Evolutionary conservation across 1,140 invertebrate genomes (phyloP).

Genomic region (Temnothorax curvispinosus): DNA sequence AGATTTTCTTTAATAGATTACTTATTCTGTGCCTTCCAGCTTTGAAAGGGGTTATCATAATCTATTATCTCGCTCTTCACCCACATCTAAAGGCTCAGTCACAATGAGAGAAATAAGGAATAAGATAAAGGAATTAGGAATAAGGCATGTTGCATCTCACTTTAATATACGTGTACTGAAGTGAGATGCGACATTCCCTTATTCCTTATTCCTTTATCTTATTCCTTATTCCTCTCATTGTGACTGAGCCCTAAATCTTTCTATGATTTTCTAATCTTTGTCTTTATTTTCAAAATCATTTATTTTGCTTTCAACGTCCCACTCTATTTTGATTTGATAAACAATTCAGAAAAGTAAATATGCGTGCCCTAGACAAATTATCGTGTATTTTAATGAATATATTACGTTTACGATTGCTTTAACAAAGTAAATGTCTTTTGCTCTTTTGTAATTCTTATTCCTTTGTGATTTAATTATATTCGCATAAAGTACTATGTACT

Average conservation of each 20-base stretch:
- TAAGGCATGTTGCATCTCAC: too few species aligned
- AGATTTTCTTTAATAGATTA: background rate
- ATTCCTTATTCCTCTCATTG: too few species aligned
- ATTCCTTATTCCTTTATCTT: too few species aligned
- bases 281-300: slow-evolving; percentile 14
- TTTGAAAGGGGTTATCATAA: background rate
- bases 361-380: slow-evolving; percentile 47
- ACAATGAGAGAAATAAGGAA: too few species aligned
- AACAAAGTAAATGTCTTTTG: slow-evolving; percentile 10
- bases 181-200: too few species aligned
- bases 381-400: slow-evolving; percentile 8
- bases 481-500: background rate
- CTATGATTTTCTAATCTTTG: background rate
- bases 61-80: background rate
- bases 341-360: slow-evolving; percentile 24
- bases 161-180: too few species aligned
- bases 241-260: too few species aligned
- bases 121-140: too few species aligned
- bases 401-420: slow-evolving; percentile 17
- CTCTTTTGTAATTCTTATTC: slow-evolving; percentile 19
- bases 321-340: slow-evolving; percentile 4
- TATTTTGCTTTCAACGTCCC: background rate
- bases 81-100: too few species aligned
- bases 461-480: slow-evolving; percentile 26
- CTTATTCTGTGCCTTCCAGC: background rate